Base-by-base conservation (phyloP, 1,140 invertebrate species). In the Magallana gigas region DNA sequence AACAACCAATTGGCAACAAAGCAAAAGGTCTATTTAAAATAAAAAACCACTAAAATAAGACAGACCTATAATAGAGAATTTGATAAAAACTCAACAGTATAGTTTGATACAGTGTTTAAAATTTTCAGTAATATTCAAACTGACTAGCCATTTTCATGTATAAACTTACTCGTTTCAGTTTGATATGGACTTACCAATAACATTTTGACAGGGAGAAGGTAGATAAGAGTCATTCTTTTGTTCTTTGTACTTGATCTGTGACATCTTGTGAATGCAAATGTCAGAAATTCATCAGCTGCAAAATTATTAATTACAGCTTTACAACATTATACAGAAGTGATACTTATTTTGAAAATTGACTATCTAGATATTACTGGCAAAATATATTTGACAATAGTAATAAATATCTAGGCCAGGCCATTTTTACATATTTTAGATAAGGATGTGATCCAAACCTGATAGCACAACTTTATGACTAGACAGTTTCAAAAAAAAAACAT, bases 131-230 rank as follows among this genome's bases (percentile, higher is more conserved):
- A 48, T 48, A 48, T 4, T 23, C 0, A 48, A 48, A 48, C 36
- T 48, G 2, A 48, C 36, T 48, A 4, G 36, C 36, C 36, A 48
- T 48, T 48, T 48, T 1, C 36, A 48, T 48, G 23, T 23, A 48
- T 48, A 48, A 48, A 48, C 36, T 48, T 48, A 48, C 2, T 5
- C 36, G 36, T 48, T 48, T 48, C 36, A 48, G 36, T 48, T 48
- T 48, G 36, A 48, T 48, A 48, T 48, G 0, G 36, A 48, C 94
- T 93, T 94, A 96, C 96, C 88, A 99, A 94, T 29, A 99, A 95
- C 98, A 99, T 99, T 95, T 99, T 99, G 0, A 99, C 98, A 36
- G 99, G 99, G 86, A 99, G 97, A 62, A 99, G 95, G 95, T 99
- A 99, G 81, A 98, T 99, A 8, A 99, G 95, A 92, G 99, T 99